Conservation (phyloP, 1,140 invertebrate species). For the Drosophila punjabiensis region DNA sequence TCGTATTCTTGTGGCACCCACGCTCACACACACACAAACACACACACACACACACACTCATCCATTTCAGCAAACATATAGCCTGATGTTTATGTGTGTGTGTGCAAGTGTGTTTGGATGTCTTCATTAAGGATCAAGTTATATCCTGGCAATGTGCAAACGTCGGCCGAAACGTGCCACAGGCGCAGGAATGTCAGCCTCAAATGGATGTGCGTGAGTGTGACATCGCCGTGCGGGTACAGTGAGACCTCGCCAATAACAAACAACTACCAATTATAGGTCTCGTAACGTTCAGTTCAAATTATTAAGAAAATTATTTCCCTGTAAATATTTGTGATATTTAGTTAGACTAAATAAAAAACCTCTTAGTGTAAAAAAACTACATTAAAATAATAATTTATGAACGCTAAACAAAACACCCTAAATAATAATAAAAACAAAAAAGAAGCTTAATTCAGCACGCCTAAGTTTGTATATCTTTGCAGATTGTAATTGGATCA, state of each 20-base stretch:
- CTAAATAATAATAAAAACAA: too few species aligned
- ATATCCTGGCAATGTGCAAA: slow-evolving; percentile 82
- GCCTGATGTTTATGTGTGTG: background rate
- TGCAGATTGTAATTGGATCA: too few species aligned
- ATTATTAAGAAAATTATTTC: background rate
- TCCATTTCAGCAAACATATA: slow-evolving; percentile 8
- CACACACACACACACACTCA: background rate
- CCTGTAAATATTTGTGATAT: too few species aligned
- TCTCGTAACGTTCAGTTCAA: background rate
- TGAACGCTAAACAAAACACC: too few species aligned
- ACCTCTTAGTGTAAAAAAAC: too few species aligned
- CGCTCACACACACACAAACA: background rate
- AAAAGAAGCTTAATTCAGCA: too few species aligned
- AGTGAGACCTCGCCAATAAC: background rate
- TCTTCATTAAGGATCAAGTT: slow-evolving; percentile 81
- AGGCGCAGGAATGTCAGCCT: slow-evolving; percentile 38
- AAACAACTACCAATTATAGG: too few species aligned
- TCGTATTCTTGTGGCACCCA: slow-evolving; percentile 36
- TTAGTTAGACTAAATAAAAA: too few species aligned
- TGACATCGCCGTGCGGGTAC: slow-evolving; percentile 30
- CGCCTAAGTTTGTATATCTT: too few species aligned
- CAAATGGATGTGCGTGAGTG: slow-evolving; percentile 38
- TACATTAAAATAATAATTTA: too few species aligned
- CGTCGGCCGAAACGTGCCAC: slow-evolving; percentile 69
- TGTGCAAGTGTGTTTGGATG: slow-evolving; percentile 50